Evolutionary conservation across 2,888 invertebrate species (phyloP), one percentile per base, ranked within the genome.

Genomic region (Drosophila mercatorum): DNA sequence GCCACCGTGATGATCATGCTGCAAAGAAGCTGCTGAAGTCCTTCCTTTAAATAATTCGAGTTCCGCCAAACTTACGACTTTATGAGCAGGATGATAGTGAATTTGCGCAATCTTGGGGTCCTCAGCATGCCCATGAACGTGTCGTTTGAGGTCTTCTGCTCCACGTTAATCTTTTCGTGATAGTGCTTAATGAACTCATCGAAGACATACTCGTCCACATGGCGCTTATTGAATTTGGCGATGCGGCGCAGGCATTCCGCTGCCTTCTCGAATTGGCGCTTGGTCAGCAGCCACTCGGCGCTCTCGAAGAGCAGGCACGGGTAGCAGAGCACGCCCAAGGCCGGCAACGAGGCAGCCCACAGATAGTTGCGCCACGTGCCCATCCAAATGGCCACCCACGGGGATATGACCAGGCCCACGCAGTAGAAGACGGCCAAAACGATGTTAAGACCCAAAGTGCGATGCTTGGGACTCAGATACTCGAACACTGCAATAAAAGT

Each of bases 1-100:
- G 94, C 93, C n/a, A 95, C 90, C 2, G 94, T 94, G 80, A 94
- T 93, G 12, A 94, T 94, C 94, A 94, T 94, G 61, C 94, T 95
- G 83, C 2, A 4, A 0, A 5, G 3, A 41, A 55, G 10, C 5
- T 1, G 2, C 10, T 40, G 7, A 22, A 44, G 28, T 22, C n/a
- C n/a, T 26, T 22, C 14, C 0, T 34, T 34, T 5, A 17, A 34
- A 22, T 14, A 31, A 2, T 14, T n/a, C n/a, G 1, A 11, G 28
- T 17, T n/a, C 60, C 12, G 7, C 5, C 6, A 22, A 44, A 91
- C 94, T 93, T 91, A 95, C 95, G 95, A 94, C 92, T 95, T 95
- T 53, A 94, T 93, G 46, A 94, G 91, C 55, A 95, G 89, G 57
- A 94, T 94, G 5, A 93, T 90, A 22, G 94, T 94, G 66, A 94